These are phyloP conservation scores for Platerodrilus igneus DNA, from an alignment of 2,888 invertebrate species.

Conservation along the genomic window DNA sequence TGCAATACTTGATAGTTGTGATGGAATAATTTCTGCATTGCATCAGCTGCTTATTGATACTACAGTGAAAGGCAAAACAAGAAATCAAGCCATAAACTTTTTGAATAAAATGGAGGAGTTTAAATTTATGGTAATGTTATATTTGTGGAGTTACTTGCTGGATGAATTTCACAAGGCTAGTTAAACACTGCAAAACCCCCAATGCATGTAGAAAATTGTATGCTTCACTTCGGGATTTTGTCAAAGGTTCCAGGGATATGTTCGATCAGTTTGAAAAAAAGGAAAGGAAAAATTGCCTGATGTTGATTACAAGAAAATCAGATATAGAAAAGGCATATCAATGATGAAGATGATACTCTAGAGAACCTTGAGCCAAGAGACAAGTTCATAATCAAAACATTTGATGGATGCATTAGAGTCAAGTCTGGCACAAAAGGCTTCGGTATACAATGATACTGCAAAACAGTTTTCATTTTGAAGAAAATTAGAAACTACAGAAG, in stretches of 20 bases:
- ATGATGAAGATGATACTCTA: slow-evolving; percentile 11
- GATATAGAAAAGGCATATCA: too few species aligned
- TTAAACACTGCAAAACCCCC: slow-evolving; percentile 9
- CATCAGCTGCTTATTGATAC: slow-evolving; percentile 13
- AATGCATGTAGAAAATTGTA: slow-evolving; percentile 10
- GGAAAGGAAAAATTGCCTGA: too few species aligned
- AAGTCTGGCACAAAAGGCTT: slow-evolving; percentile 9
- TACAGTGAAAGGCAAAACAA: slow-evolving; percentile 12
- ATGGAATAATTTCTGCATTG: slow-evolving; percentile 21
- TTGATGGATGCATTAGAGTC: slow-evolving; percentile 8
- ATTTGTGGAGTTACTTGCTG: too few species aligned
- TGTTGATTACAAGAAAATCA: slow-evolving; percentile 17
- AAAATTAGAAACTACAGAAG: slow-evolving; percentile 6
- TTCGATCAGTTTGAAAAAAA: too few species aligned
- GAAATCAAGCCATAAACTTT: slow-evolving; percentile 16
- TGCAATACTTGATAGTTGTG: slow-evolving; percentile 25
- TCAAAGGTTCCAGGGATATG: too few species aligned
- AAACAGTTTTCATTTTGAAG: slow-evolving; percentile 7
- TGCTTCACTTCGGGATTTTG: too few species aligned
- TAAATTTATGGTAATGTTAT: slow-evolving; percentile 14
- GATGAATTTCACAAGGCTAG: slow-evolving; percentile 11
- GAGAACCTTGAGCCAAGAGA: slow-evolving; percentile 8
- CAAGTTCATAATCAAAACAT: slow-evolving; percentile 1
- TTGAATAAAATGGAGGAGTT: too few species aligned
- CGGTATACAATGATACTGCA: slow-evolving; percentile 15